These are phyloP conservation scores for Malacoraja senta DNA, from an alignment of 2,797 vertebrate species.

Conservation along the genomic window DNA sequence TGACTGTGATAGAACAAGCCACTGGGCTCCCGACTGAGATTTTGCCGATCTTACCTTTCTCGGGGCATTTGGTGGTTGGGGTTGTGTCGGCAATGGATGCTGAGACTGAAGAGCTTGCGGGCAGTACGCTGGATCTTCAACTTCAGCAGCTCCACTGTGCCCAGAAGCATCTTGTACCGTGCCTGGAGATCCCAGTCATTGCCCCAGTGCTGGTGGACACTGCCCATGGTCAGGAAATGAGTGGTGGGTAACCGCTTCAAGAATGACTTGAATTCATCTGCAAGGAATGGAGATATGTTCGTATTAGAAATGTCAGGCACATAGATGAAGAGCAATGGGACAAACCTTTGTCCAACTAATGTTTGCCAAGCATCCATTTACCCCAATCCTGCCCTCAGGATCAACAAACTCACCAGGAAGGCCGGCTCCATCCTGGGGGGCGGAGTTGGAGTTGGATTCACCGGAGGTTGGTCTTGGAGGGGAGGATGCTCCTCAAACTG, in stretches of 20 bases:
- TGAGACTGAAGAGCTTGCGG: conserved; percentile 94
- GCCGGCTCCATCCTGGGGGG: too few relatives aligned
- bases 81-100: conserved; percentile 93
- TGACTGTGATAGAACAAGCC: background rate
- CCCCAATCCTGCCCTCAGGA: too few relatives aligned
- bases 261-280: conserved; percentile 97
- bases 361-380: too few relatives aligned
- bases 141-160: conserved; percentile 80
- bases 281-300: conserved; percentile 8
- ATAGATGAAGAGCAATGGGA: too few relatives aligned
- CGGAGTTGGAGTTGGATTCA: too few relatives aligned
- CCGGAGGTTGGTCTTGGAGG: too few relatives aligned
- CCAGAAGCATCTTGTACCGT: conserved; percentile 90
- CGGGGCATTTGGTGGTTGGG: conserved; percentile 97
- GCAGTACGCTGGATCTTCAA: conserved; percentile 92
- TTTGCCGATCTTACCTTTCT: conserved; percentile 73
- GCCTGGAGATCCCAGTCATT: conserved; percentile 98
- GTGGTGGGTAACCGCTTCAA: conserved; percentile 93
- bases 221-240: conserved; percentile 93
- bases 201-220: conserved; percentile 96
- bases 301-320: background rate
- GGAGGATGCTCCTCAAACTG: too few relatives aligned
- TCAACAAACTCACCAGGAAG: too few relatives aligned
- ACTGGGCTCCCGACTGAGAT: too few relatives aligned
- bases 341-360: too few relatives aligned